Base-by-base conservation (phyloP, 2,888 invertebrate genomes). In the Thera obeliscata region DNA sequence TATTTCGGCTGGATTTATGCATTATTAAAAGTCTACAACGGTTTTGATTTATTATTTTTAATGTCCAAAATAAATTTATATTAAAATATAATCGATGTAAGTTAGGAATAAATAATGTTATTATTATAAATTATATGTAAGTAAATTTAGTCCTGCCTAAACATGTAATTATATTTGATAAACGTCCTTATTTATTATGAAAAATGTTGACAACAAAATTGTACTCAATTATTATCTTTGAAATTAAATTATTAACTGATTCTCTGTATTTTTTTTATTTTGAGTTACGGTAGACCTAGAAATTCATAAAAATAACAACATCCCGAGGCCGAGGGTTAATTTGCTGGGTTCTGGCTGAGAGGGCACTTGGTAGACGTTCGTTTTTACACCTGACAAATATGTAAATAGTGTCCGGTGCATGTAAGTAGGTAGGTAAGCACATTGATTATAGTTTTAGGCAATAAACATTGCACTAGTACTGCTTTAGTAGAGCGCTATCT, bases 121-220 rank as follows among this genome's bases (percentile, higher is more conserved):
- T n/a, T 49, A 11, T 49, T 11, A n/a, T n/a, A 50, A 7, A 6
- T 22, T 7, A 22, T 12, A 12, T 6, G 22, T 12, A 12, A 12
- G 22, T 11, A 50, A 12, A 7, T 52, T 33, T 52, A 33, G 33
- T 52, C 52, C 61, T 61, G 33, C 33, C 8, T 12, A 61, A 46
- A 36, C 46, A 55, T 55, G n/a, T 22, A 52, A 52, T 52, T 52
- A 33, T 52, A 56, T 38, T 57, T 43, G 43, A 56, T 50, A 52
- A 46, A 36, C 36, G 50, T 50, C 33, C 22, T 52, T 52, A 52
- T 52, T 33, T 33, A 52, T 52, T 52, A 9, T 33, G 52, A 64
- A 50, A 82, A 84, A 82, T 82, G 82, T 86, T 85, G 82, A 85
- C 81, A 84, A 83, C 84, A 79, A 77, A 78, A 80, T 79, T 80